These are phyloP conservation scores for Acridotheres tristis DNA, from an alignment of 2,797 vertebrate species.

Conservation along the genomic window DNA sequence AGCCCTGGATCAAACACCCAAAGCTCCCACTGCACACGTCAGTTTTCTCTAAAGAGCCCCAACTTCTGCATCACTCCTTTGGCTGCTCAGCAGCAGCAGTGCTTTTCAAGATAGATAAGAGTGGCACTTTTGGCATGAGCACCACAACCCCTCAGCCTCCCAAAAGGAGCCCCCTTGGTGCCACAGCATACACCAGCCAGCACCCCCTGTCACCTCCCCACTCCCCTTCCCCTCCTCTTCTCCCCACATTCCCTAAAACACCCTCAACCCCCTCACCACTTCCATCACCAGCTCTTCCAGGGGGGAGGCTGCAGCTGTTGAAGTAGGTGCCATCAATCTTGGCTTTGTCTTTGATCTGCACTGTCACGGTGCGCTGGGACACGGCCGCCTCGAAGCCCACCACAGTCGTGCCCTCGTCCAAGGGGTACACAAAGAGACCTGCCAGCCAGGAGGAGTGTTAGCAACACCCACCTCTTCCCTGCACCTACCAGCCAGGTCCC, in stretches of 20 bases:
- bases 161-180: background rate
- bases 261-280: constrained; percentile 75
- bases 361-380: constrained; percentile 83
- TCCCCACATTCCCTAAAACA: background rate
- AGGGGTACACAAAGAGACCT: constrained; percentile 94
- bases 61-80: background rate
- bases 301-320: constrained; percentile 72
- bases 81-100: background rate
- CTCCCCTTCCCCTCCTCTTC: background rate
- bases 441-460: background rate
- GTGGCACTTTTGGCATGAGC: background rate
- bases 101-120: background rate
- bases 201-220: background rate
- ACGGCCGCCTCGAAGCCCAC: constrained; percentile 93
- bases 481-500: background rate
- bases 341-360: constrained; percentile 95
- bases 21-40: background rate
- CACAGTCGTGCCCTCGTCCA: constrained; percentile 88
- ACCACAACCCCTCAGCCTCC: background rate
- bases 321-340: constrained; percentile 84
- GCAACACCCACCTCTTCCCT: background rate
- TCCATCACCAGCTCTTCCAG: constrained; percentile 68
- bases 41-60: background rate
- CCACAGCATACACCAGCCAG: background rate
- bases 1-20: background rate